Evolutionary conservation across 2,888 invertebrate species (phyloP), one percentile per base, ranked within the genome.

Genomic region (Drosophila stalkeri): DNA sequence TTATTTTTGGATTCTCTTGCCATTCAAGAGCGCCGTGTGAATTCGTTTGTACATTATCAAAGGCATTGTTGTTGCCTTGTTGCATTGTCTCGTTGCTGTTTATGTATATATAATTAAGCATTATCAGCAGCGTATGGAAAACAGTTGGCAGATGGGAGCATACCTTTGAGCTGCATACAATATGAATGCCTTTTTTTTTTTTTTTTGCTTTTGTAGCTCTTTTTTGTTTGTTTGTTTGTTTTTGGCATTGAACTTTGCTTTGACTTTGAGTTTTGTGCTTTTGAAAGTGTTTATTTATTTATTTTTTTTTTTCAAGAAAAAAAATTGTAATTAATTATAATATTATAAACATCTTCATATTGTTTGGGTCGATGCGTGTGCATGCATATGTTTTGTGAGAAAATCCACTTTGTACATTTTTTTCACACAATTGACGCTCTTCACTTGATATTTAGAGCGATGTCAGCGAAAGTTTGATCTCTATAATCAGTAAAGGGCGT

Each of bases 201-300:
- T 80, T 72, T 47, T 65, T 47, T 18, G 23, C 61, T 56, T 80
- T 80, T 72, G 47, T 63, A 18, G 39, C 23, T 49, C 18, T 43
- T 23, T 39, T 46, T 27, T 60, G 27, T 51, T 51, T 68, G 12
- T 46, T 39, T 62, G 20, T 75, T 63, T 65, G 61, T 54, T 83
- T 82, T 86, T 89, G 86, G 87, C 86, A 86, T 89, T 86, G 86
- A 86, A 86, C 89, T 89, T 84, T 86, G 78, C 74, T 81, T 86
- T 86, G 86, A 89, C 86, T 86, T 86, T 86, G 82, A 86, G 69
- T 61, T 43, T 64, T 23, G 46, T 35, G 57, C 57, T 37, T 72
- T 57, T 73, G 68, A 77, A 77, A 81, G 78, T 72, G 69, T 73
- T 41, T 55, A 27, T 27, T 27, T n/a, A n/a, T n/a, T 41, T 81